Evolutionary conservation across 2,888 invertebrate genomes (phyloP), one percentile per base, ranked within the genome.

Genomic region (Lucinisca nassula): DNA sequence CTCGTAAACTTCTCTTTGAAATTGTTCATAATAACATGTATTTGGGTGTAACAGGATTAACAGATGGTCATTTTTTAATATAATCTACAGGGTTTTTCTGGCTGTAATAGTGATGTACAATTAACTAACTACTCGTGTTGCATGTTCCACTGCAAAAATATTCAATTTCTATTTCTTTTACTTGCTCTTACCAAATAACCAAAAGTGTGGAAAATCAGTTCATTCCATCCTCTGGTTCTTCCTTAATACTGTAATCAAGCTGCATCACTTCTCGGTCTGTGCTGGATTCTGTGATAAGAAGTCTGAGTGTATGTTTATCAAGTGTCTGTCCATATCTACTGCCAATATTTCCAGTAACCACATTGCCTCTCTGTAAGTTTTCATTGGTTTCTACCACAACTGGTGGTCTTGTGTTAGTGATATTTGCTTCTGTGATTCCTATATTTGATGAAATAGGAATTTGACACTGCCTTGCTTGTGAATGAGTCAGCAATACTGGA

Each of bases 401-500:
- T 21, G 21, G 1, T 4, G 12, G 35, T 10, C 17, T 30, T 35
- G 14, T 21, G 6, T 6, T 21, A 27, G 30, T 27, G 6, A 30
- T 30, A 17, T 6, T 24, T 4, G 61, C 30, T 30, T 30, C 61
- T 10, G 30, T 61, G 17, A 61, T 61, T 6, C 6, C 30, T 6
- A 4, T 61, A 17, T 10, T 10, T 6, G 17, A 24, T 61, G 61
- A 30, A 6, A 21, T 24, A 6, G 24, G 17, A 61, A 30, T 6
- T 6, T 17, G 6, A 6, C 30, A 3, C 3, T 3, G 24, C 17
- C 8, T 30, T 17, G 45, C 40, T 30, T 49, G 32, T 3, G 49
- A 38, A 27, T 75, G 75, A 30, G 75, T 75, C 14, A 75, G 51
- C 27, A 75, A n/a, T 30, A 75, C 38, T 40, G 75, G 75, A 51